These are phyloP conservation scores for Rhabdomys pumilio DNA, from an alignment of 2,797 vertebrate species.

Conservation along the genomic window DNA sequence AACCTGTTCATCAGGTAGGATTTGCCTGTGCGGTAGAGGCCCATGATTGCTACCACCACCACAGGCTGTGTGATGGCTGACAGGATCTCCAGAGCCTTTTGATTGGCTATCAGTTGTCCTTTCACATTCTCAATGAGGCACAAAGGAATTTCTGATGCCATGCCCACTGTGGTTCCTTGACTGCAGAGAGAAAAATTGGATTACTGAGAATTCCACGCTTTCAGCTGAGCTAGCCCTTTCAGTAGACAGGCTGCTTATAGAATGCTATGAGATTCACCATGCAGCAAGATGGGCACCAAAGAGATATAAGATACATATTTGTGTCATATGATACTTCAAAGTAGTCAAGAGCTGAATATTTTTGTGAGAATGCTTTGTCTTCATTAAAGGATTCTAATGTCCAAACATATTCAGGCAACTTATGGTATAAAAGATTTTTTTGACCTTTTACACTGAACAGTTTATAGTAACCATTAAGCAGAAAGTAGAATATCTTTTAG, in stretches of 20 bases:
- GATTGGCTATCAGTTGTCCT: conserved; percentile 4
- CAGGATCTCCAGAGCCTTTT: conserved; percentile 71
- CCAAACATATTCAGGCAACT: not conserved
- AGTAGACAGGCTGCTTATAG: not conserved
- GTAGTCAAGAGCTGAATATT: not conserved
- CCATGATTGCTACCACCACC: conserved; percentile 84
- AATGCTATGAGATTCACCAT: not conserved
- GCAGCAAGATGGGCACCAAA: not conserved
- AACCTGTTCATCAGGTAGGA: conserved; percentile 86
- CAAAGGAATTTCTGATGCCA: conserved; percentile 66
- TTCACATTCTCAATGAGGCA: conserved; percentile 77
- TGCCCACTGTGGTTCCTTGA: not conserved
- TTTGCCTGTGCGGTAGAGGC: conserved; percentile 69
- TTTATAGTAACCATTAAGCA: not conserved
- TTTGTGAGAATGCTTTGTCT: not conserved
- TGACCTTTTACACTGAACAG: not conserved
- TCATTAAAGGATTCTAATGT: not conserved
- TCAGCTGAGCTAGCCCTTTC: not conserved
- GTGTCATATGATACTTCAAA: not conserved
- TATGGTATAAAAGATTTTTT: not conserved
- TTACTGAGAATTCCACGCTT: not conserved
- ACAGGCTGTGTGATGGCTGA: conserved; percentile 72
- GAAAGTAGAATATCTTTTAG: not conserved
- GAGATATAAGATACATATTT: not conserved
- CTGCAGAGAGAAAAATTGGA: conserved; percentile 35